Evolutionary conservation across 2,888 invertebrate species (phyloP).

Genomic region (Lumbricus terrestris): DNA sequence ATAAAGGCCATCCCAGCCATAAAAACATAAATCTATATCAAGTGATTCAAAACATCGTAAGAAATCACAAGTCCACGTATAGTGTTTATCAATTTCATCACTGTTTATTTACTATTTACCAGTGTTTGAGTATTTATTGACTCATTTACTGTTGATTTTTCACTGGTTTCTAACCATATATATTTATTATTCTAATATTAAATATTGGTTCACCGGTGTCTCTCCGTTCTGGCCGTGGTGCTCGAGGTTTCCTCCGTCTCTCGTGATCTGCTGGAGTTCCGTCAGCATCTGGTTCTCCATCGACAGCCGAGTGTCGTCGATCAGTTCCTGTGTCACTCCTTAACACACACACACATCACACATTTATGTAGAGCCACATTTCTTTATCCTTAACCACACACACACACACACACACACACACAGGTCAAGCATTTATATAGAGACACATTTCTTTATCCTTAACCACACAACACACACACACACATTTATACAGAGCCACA

Average conservation of each 20-base stretch:
- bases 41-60: not conserved
- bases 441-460: too few relatives aligned
- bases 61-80: not conserved
- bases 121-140: not conserved
- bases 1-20: not conserved
- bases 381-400: too few relatives aligned
- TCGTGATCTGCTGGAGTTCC: conserved; percentile 73
- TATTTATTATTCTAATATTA: not conserved
- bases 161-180: not conserved
- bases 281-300: conserved; percentile 88
- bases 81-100: not conserved
- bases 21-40: not conserved
- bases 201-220: conserved; percentile 75
- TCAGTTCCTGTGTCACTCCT: conserved; percentile 68
- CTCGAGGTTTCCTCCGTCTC: conserved; percentile 76
- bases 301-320: conserved; percentile 89
- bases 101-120: not conserved
- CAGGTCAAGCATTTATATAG: too few relatives aligned
- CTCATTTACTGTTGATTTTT: not conserved
- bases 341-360: not conserved
- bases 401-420: too few relatives aligned
- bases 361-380: not conserved
- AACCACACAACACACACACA: too few relatives aligned
- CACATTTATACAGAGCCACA: too few relatives aligned
- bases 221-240: conserved; percentile 83